Evolutionary conservation across 1,140 invertebrate genomes (phyloP).

Genomic region (Drosophila chauvacae): DNA sequence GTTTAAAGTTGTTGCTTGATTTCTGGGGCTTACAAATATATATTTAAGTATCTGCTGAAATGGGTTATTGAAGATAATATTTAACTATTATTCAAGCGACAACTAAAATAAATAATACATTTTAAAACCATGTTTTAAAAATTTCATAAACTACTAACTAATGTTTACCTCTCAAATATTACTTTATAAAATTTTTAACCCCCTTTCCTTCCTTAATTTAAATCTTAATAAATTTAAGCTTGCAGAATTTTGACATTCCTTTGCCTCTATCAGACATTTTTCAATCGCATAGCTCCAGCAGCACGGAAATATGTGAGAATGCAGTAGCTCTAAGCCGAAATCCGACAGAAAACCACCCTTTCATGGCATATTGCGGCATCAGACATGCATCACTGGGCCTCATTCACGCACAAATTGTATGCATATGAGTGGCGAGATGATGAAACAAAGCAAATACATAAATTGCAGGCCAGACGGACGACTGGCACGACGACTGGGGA

Average conservation of each 20-base stretch:
- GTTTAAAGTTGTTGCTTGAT: not conserved
- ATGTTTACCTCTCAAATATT: not conserved
- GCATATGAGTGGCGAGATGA: slow-evolving; percentile 58
- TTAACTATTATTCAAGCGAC: not conserved
- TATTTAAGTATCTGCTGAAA: not conserved
- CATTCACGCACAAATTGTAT: slow-evolving; percentile 76
- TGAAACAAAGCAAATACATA: slow-evolving; percentile 65
- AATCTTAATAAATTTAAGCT: not conserved
- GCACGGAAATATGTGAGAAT: slow-evolving; percentile 10
- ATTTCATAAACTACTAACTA: not conserved
- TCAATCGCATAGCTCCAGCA: slow-evolving; percentile 19
- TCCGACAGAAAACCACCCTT: slow-evolving; percentile 15
- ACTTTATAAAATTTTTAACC: not conserved
- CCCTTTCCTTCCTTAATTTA: not conserved
- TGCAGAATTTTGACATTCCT: not conserved
- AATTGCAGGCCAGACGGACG: slow-evolving; percentile 40
- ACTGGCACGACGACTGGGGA: not conserved
- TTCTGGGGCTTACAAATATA: not conserved
- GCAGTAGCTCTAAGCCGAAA: slow-evolving; percentile 3
- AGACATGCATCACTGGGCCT: slow-evolving; percentile 59
- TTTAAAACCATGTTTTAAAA: too few species aligned
- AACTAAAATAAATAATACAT: too few species aligned
- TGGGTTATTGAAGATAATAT: too few species aligned
- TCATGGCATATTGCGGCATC: slow-evolving; percentile 30
- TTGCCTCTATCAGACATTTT: not conserved